Percentiles rank a stretch among this genome's conserved stretches.
phyloP scores from a whole-genome alignment of 2,888 invertebrate species.

The Shargacucullia verbasci region DNA sequence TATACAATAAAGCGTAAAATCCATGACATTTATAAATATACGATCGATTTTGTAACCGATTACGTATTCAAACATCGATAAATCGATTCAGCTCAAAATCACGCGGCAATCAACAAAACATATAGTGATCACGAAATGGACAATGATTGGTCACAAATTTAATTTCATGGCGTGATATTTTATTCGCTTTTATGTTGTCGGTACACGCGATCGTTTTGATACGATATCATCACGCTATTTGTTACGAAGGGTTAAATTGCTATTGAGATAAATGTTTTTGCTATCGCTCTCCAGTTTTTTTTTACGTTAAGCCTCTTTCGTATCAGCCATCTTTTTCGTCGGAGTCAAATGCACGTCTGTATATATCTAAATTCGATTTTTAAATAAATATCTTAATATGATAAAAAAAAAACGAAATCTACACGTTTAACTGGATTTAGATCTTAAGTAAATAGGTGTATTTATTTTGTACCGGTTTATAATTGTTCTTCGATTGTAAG shows the following conservation, averaged over 20 bases:
- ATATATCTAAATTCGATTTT: too few relatives aligned
- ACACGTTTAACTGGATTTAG: neutral
- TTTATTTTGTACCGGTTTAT: neutral
- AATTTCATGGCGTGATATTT: constrained; percentile 66
- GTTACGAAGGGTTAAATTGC: constrained; percentile 67
- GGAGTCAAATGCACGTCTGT: neutral
- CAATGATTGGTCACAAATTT: constrained; percentile 66
- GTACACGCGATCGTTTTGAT: constrained; percentile 73
- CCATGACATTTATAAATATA: constrained; percentile 80
- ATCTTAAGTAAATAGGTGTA: constrained; percentile 1
- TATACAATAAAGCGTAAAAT: constrained; percentile 69
- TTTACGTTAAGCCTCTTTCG: neutral
- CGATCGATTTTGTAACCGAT: constrained; percentile 72
- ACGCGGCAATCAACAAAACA: constrained; percentile 68
- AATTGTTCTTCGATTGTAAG: neutral
- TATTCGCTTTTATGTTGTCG: constrained; percentile 66
- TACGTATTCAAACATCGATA: constrained; percentile 67
- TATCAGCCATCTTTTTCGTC: constrained; percentile 8
- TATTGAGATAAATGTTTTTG: constrained; percentile 67
- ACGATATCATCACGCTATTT: constrained; percentile 67
- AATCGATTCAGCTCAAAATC: constrained; percentile 65
- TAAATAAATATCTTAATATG: too few relatives aligned
- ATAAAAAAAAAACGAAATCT: neutral
- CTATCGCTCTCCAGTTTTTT: constrained; percentile 44
- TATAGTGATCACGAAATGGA: constrained; percentile 65